Evolutionary conservation across 2,797 vertebrate genomes (phyloP).

Genomic region (Selene dorsalis): DNA sequence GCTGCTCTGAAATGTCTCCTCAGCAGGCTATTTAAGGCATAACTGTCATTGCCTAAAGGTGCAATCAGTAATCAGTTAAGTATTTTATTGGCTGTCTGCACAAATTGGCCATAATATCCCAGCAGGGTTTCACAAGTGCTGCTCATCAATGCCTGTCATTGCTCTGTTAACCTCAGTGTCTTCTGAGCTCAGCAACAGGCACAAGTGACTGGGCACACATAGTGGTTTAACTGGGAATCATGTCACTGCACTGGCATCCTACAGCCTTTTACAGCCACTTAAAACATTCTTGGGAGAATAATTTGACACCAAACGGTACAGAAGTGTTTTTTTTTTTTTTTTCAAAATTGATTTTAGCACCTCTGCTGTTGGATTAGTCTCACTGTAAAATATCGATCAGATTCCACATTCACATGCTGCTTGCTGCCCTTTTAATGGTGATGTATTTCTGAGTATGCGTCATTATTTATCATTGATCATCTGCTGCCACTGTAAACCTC

Average conservation of each 20-base stretch:
- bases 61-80: constrained; percentile 46
- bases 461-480: constrained; percentile 37
- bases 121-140: constrained; percentile 31
- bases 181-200: not conserved
- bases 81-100: constrained; percentile 24
- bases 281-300: not conserved
- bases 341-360: not conserved
- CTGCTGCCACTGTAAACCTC: not conserved
- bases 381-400: not conserved
- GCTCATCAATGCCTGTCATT: constrained; percentile 32
- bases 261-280: not conserved
- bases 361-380: constrained; percentile 3
- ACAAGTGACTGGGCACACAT: not conserved
- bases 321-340: no score
- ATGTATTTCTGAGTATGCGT: constrained; percentile 2
- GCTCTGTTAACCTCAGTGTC: not conserved
- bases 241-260: not conserved
- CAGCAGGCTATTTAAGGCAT: not conserved
- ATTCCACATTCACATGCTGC: constrained; percentile 10
- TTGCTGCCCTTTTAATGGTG: not conserved
- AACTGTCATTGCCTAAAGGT: not conserved
- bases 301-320: not conserved
- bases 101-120: constrained; percentile 51
- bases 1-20: not conserved
- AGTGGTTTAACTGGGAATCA: not conserved